Percentiles rank a stretch among this genome's conserved stretches.
Conservation (phyloP, 2,797 vertebrate species). For the Fistularia commersonii region DNA sequence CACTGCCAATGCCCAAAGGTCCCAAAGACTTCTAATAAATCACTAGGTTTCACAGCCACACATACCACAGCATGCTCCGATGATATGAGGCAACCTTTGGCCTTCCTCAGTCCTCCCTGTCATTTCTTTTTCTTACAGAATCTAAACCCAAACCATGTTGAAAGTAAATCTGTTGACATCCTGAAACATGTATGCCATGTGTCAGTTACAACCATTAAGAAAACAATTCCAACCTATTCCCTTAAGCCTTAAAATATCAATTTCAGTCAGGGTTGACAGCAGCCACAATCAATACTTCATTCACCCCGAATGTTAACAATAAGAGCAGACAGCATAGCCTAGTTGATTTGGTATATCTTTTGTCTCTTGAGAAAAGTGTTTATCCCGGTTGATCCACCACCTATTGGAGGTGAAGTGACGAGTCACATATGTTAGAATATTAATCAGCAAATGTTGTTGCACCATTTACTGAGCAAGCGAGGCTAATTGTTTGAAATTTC, state of each 20-base stretch:
- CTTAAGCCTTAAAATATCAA: conserved; percentile 55
- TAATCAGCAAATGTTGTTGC: conserved; percentile 36
- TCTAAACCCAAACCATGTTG: conserved; percentile 4
- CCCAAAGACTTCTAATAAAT: conserved; percentile 26
- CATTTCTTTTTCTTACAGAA: conserved; percentile 7
- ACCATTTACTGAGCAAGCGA: conserved; percentile 10
- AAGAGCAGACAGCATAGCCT: conserved; percentile 41
- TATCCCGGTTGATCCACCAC: conserved; percentile 24
- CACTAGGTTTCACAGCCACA: conserved; percentile 22
- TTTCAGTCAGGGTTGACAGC: conserved; percentile 44
- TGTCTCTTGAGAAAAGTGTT: conserved; percentile 17
- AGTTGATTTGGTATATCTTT: conserved; percentile 41
- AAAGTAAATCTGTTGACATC: too few relatives aligned
- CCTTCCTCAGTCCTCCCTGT: not conserved
- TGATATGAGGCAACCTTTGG: conserved; percentile 21
- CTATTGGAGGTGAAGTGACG: conserved; percentile 59
- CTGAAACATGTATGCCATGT: not conserved
- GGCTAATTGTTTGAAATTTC: conserved; percentile 28
- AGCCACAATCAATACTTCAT: conserved; percentile 56
- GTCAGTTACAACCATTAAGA: conserved; percentile 3
- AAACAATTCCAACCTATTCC: conserved; percentile 39
- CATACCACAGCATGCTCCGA: conserved; percentile 3
- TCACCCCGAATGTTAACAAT: conserved; percentile 60
- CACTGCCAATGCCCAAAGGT: conserved; percentile 25
- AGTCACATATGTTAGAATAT: conserved; percentile 22